Evolutionary conservation across 2,113 vertebrate genomes (phyloP).

Genomic region (Cyprinodon tularosa): DNA sequence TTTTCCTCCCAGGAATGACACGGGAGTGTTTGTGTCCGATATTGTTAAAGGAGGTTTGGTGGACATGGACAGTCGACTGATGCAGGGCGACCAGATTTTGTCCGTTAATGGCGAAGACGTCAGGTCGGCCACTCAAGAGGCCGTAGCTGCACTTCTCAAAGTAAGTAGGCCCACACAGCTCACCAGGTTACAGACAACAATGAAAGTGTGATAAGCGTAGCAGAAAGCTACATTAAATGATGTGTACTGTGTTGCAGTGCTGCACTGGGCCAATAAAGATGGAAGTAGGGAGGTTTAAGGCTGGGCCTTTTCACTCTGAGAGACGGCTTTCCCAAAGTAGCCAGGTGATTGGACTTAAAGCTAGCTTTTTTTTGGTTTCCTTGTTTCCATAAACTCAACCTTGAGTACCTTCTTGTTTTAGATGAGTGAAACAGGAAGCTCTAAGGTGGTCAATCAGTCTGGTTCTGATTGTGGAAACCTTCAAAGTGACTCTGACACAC

Average conservation of each 20-base stretch:
- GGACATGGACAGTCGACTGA: constrained; percentile 87
- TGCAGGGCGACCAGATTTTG: constrained; percentile 96
- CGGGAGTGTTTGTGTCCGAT: constrained; percentile 96
- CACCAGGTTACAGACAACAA: neutral
- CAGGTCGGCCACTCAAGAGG: constrained; percentile 90
- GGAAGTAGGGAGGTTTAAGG: constrained; percentile 93
- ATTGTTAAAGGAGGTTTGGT: constrained; percentile 94
- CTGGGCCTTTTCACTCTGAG: constrained; percentile 92
- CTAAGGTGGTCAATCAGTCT: constrained; percentile 77
- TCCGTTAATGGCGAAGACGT: constrained; percentile 93
- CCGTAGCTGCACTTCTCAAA: constrained; percentile 93
- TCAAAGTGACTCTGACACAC: constrained; percentile 75
- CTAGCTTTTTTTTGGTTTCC: neutral
- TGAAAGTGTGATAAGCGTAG: neutral
- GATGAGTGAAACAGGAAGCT: constrained; percentile 83
- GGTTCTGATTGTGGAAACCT: constrained; percentile 73
- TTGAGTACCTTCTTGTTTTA: constrained; percentile 57
- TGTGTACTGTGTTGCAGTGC: constrained; percentile 77
- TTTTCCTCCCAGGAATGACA: constrained; percentile 85
- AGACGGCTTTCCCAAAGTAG: constrained; percentile 90
- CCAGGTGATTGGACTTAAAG: constrained; percentile 80
- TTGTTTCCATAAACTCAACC: neutral
- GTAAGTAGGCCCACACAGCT: constrained; percentile 56
- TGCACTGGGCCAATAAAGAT: constrained; percentile 89
- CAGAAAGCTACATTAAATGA: neutral